Evolutionary conservation across 1,140 invertebrate species (phyloP).

Genomic region (Leptonema lineaticorne): DNA sequence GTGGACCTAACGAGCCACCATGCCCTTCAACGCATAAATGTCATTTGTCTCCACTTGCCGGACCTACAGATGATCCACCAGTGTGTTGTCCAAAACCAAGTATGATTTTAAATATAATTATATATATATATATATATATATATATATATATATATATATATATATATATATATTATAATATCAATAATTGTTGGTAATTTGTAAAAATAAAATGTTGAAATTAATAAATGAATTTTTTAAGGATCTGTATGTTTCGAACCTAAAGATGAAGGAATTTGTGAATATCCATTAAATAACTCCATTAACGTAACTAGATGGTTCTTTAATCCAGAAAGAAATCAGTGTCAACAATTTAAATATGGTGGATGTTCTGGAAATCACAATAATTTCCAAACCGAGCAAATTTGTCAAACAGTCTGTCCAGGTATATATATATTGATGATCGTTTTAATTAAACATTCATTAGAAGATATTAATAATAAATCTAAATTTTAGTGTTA

Average conservation of each 20-base stretch:
- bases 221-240: too few species aligned
- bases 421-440: constrained; percentile 62
- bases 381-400: constrained; percentile 84
- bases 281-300: constrained; percentile 43
- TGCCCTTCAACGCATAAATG: constrained; percentile 85
- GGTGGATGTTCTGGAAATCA: constrained; percentile 78
- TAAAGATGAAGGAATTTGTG: constrained; percentile 63
- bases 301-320: constrained; percentile 68
- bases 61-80: constrained; percentile 59
- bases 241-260: constrained; percentile 82
- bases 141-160: neutral
- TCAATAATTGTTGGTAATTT: constrained; percentile 12
- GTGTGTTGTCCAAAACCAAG: constrained; percentile 83
- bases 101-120: constrained; percentile 45
- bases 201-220: neutral
- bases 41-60: constrained; percentile 75
- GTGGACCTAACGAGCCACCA: constrained; percentile 69
- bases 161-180: neutral
- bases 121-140: neutral
- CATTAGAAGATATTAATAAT: constrained; percentile 11
- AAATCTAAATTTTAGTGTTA: constrained; percentile 55
- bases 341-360: constrained; percentile 71
- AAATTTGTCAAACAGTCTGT: constrained; percentile 81
- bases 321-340: constrained; percentile 76
- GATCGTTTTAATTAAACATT: neutral